Evolutionary conservation across 2,113 vertebrate genomes (phyloP), one percentile per base, ranked within the genome.

Genomic region (Lagopus muta): DNA sequence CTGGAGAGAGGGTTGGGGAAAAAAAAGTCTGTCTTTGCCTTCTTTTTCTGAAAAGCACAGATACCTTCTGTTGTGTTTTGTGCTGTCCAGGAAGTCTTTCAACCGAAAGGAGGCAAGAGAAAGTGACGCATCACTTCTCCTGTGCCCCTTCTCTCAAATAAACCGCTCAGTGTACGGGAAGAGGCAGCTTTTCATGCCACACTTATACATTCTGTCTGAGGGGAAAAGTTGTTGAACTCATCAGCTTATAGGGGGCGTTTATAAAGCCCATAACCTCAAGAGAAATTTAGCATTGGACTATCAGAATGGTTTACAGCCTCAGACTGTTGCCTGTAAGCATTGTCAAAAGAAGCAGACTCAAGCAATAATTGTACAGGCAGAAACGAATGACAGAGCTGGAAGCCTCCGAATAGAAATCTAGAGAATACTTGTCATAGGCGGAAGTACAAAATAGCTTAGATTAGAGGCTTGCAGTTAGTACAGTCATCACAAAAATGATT

Each of bases 371-470:
- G 4, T 62, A 7, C 0, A 1, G 66, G 45, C 48, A 87, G 74
- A 90, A 89, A 78, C 1, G 1, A 94, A 61, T 65, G 79, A 57
- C 73, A 84, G 82, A 28, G 20, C 15, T 66, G 34, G 48, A 89
- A 52, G 64, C 81, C 73, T 82, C 67, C 32, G 64, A 73, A 89
- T 11, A 76, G 42, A 75, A 89, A 85, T 57, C 45, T 70, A 62
- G 43, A 1, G 8, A 92, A 61, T 64, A 13, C 32, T 94, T 89
- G 57, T 87, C 1, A 0, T 34, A 78, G 43, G 57, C 61, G 82
- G 52, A 88, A 91, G 20, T 75, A 92, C 76, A 76, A 89, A 95
- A 92, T 78, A 79, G 64, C 62, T 80, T 91, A 52, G 69, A 70
- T 88, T 65, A 92, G 88, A 88, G 70, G 54, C 54, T 88, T 86